Percentiles rank a stretch among this genome's conserved stretches.
Evolutionary conservation across 2,797 vertebrate genomes (phyloP).

Genomic region (Gallinago nigripennis): DNA sequence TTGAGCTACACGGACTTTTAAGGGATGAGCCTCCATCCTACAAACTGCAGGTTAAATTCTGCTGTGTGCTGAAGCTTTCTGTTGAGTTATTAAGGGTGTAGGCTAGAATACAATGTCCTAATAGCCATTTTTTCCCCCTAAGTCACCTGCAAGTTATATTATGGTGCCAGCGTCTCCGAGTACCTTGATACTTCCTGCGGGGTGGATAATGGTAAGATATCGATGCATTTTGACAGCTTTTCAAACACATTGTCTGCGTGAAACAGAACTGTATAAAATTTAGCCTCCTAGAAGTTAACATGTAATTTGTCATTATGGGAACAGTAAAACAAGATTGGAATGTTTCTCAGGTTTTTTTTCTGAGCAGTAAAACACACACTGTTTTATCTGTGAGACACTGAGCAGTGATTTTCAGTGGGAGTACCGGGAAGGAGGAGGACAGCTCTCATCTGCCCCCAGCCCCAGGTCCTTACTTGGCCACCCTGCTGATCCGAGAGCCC

Average conservation of each 20-base stretch:
- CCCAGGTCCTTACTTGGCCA: not conserved
- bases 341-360: not conserved
- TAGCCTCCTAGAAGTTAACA: constrained; percentile 6
- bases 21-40: not conserved
- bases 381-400: not conserved
- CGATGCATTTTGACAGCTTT: constrained; percentile 61
- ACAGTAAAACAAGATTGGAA: not conserved
- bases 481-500: not conserved
- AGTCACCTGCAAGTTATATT: constrained; percentile 28
- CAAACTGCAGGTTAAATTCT: not conserved
- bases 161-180: not conserved
- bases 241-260: constrained; percentile 19
- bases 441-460: not conserved
- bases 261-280: constrained; percentile 23
- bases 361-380: not conserved
- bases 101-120: not conserved
- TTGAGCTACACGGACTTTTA: not conserved
- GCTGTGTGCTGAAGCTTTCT: not conserved
- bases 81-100: not conserved
- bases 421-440: not conserved
- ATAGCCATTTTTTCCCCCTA: not conserved
- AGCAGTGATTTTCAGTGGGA: too few species aligned
- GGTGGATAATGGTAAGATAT: constrained; percentile 48
- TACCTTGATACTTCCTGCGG: constrained; percentile 31
- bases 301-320: constrained; percentile 44